phyloP scores from a whole-genome alignment of 2,888 invertebrate genomes.

The Drosophila neonasuta region DNA sequence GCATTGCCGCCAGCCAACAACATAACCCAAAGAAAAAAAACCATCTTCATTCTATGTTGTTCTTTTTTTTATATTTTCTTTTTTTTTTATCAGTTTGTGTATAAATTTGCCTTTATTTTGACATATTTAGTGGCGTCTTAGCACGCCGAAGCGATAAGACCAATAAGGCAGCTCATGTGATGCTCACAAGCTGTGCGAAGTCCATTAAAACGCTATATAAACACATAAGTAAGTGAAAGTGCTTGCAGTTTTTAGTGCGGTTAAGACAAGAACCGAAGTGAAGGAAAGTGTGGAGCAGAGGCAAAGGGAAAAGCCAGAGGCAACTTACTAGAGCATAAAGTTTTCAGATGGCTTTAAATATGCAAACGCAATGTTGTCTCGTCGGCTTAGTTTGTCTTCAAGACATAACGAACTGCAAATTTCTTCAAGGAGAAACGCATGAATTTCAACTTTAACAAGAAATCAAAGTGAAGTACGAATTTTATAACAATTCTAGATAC shows the following conservation, averaged over 20 bases:
- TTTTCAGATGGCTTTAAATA: neutral
- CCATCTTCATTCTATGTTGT: constrained; percentile 25
- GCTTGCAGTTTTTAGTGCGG: neutral
- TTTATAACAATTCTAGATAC: too few species aligned
- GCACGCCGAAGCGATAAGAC: constrained; percentile 39
- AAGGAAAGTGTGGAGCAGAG: neutral
- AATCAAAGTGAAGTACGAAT: too few species aligned
- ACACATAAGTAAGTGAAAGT: constrained; percentile 48
- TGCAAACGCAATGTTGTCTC: neutral
- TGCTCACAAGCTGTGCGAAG: constrained; percentile 39
- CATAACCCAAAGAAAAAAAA: constrained; percentile 6
- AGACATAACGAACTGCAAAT: constrained; percentile 1
- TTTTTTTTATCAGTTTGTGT: constrained; percentile 68
- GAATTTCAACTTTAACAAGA: neutral
- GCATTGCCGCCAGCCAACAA: constrained; percentile 46
- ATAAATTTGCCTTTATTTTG: constrained; percentile 77
- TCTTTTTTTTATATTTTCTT: constrained; percentile 14
- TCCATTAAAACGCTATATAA: constrained; percentile 65
- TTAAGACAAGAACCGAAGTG: neutral
- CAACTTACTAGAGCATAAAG: neutral
- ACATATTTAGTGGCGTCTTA: constrained; percentile 70
- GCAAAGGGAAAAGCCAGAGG: neutral
- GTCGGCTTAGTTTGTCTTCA: neutral
- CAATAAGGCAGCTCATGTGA: constrained; percentile 39
- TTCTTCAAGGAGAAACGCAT: neutral